A percentile compares a stretch with the other conserved stretches of the same genome.
phyloP scores from a whole-genome alignment of 2,113 vertebrate species.

The Formicarius rufipectus region DNA sequence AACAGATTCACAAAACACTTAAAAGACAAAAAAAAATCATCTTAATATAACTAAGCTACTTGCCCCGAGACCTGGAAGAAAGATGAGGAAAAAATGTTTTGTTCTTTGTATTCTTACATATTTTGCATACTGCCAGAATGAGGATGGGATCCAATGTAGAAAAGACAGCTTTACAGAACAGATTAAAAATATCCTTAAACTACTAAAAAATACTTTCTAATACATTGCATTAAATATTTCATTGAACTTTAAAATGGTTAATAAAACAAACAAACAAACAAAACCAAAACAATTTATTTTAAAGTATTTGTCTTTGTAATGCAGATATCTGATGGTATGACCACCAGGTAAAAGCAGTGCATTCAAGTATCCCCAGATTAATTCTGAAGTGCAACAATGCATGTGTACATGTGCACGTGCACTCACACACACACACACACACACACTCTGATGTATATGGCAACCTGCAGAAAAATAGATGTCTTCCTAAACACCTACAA shows the following conservation, averaged over 20 bases:
- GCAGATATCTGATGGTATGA: not conserved
- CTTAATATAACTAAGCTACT: not conserved
- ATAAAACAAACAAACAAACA: not conserved
- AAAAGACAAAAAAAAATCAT: slow-evolving; percentile 53
- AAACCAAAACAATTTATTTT: no score
- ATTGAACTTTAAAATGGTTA: not conserved
- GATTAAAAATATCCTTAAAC: slow-evolving; percentile 29
- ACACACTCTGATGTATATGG: not conserved
- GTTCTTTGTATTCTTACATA: not conserved
- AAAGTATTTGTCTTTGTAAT: slow-evolving; percentile 45
- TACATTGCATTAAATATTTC: not conserved
- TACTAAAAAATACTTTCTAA: slow-evolving; percentile 16
- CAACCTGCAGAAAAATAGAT: not conserved
- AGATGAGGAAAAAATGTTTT: not conserved
- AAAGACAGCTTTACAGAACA: slow-evolving; percentile 4
- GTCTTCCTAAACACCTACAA: not conserved
- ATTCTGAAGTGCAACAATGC: not conserved
- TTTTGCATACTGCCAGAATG: not conserved
- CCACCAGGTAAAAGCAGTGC: not conserved
- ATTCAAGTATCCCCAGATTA: not conserved
- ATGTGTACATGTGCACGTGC: fast-evolving
- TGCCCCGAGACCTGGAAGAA: not conserved
- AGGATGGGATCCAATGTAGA: not conserved
- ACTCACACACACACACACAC: no score
- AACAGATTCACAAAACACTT: slow-evolving; percentile 53